These are phyloP conservation scores for Oxycera nigricornis DNA, from an alignment of 2,888 invertebrate species.

Conservation along the genomic window DNA sequence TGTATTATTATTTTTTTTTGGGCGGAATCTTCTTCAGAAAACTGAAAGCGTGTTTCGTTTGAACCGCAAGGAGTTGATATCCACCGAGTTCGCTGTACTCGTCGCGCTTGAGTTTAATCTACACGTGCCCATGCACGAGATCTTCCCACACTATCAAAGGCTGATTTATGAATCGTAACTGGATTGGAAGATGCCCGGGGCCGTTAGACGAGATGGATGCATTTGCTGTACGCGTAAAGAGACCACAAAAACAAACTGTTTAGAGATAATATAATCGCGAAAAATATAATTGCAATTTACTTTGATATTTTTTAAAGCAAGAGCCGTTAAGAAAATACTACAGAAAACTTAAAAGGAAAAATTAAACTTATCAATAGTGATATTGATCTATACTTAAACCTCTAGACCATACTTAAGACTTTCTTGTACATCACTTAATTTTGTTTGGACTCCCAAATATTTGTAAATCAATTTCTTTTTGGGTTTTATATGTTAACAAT, in stretches of 20 bases:
- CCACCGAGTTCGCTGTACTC: slow-evolving; percentile 92
- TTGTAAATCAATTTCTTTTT: neutral
- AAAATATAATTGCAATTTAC: neutral
- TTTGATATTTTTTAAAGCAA: neutral
- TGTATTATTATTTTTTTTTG: slow-evolving; percentile 20
- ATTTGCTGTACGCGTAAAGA: neutral
- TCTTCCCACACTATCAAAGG: slow-evolving; percentile 94
- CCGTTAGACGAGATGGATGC: neutral
- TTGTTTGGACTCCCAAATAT: neutral
- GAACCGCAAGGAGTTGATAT: slow-evolving; percentile 87
- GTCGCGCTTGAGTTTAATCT: slow-evolving; percentile 94
- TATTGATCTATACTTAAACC: slow-evolving; percentile 7
- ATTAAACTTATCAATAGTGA: neutral
- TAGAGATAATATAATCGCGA: neutral
- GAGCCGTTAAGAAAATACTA: no score
- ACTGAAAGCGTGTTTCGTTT: slow-evolving; percentile 90
- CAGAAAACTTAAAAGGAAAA: no score
- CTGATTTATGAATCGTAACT: slow-evolving; percentile 89
- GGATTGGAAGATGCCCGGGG: neutral
- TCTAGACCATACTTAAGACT: neutral
- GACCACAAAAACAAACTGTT: neutral
- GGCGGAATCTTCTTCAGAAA: slow-evolving; percentile 67
- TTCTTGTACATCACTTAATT: neutral
- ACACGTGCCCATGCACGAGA: slow-evolving; percentile 89
- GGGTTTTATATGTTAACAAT: neutral